Base-by-base conservation (phyloP, 1,140 invertebrate species). In the Leptestheria dahalacensis region DNA sequence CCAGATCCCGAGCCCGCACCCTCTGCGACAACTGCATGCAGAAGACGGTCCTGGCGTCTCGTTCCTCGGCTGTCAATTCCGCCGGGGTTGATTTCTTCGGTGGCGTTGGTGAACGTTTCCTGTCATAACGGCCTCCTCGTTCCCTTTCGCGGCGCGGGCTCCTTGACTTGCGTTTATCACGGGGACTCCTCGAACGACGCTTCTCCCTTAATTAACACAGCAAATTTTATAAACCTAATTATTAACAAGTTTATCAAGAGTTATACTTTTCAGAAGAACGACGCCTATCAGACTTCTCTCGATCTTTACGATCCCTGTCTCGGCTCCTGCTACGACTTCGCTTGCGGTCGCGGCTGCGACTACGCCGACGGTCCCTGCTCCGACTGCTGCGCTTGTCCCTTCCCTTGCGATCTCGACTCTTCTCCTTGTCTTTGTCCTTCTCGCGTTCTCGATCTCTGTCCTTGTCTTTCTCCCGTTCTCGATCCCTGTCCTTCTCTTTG, bases 11-110 rank as follows among this genome's bases (percentile, higher is more conserved):
- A 10, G 90, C 89, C 61, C 95, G 80, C 65, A 98, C 92, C 64
- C 91, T 78, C 67, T 96, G 89, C 60, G 93, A 92, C 29, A 97
- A 71, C 71, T 97, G 92, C 85, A 97, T 93, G 72, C 93, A 97
- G 72, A 99, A 99, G 10, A 99, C 91, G 23, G 97, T 99, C 12
- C 97, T 78, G 1, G 93, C 85, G 81, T 99, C 97, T 61, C 95
- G 77, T 74, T 99, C 97, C 75, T 99, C 97, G 4, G 95, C 90
- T 47, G 93, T 92, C 23, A 99, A 72, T 65, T 97, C 88, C 65
- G 79, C 77, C 33, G 48, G 33, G 6, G 33, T 57, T 57, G 56
- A 11, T 12, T 55, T 55, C 26, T 55, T 55, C n/a, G 33, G 26
- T 29, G 53, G 53, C 12, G 53, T 28, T 11, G 28, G 46, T 41